Conservation (phyloP, 2,888 invertebrate genomes). For the Heliconius charithonia region DNA sequence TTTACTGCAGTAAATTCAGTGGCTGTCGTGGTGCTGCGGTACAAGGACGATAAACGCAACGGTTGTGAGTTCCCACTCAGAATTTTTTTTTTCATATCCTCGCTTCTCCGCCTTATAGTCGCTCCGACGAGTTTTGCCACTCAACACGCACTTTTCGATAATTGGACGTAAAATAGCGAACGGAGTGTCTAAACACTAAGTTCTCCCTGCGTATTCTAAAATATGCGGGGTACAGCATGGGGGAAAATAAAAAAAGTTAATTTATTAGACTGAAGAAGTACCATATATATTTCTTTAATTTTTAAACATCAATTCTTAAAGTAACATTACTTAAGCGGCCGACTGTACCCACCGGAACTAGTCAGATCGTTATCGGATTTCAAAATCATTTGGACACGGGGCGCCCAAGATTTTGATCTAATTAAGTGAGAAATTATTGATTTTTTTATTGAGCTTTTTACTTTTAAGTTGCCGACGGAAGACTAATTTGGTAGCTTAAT, state of each 20-base stretch:
- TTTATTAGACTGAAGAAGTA: neutral
- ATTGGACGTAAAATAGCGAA: neutral
- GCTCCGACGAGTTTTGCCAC: too few species aligned
- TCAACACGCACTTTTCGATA: neutral
- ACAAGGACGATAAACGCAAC: too few species aligned
- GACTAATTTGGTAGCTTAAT: slow-evolving; percentile 13
- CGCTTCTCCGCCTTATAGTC: too few species aligned
- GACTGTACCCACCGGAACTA: slow-evolving; percentile 41
- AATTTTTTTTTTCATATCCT: too few species aligned
- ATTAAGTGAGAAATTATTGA: slow-evolving; percentile 43
- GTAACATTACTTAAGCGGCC: slow-evolving; percentile 2
- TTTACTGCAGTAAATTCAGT: too few species aligned
- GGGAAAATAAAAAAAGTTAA: neutral
- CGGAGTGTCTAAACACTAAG: neutral
- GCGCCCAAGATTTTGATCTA: slow-evolving; percentile 45
- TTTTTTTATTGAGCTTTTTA: slow-evolving; percentile 25
- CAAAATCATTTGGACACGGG: slow-evolving; percentile 42
- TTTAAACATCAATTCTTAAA: neutral
- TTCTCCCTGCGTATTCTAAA: neutral
- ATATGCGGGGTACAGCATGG: neutral
- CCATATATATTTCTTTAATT: neutral
- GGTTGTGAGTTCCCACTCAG: too few species aligned
- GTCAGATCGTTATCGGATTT: slow-evolving; percentile 41
- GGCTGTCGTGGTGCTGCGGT: too few species aligned
- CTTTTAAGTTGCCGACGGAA: slow-evolving; percentile 29